Evolutionary conservation across 2,113 vertebrate genomes (phyloP).

Genomic region (Eretmodus cyanostictus): DNA sequence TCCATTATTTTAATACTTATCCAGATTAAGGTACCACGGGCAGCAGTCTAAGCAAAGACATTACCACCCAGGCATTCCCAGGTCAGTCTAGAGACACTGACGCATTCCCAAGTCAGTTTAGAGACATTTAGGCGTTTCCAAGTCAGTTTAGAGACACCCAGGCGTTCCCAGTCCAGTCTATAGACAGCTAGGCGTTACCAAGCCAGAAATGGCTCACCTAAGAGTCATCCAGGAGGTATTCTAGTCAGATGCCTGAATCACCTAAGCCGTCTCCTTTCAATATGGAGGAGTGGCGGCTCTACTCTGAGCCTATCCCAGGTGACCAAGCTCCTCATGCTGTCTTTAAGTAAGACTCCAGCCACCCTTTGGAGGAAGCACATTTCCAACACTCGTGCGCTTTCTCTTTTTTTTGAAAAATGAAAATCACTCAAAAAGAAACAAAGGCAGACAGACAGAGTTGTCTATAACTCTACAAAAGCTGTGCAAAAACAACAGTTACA

Average conservation of each 20-base stretch:
- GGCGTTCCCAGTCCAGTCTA: rapidly evolving
- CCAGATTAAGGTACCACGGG: background rate
- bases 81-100: background rate
- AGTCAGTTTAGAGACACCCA: rapidly evolving
- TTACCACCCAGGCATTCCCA: background rate
- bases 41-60: background rate
- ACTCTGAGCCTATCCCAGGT: background rate
- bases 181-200: background rate
- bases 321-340: background rate
- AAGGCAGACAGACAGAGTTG: background rate
- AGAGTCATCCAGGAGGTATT: background rate
- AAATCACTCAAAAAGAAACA: background rate
- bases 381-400: rapidly evolving
- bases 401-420: rapidly evolving
- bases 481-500: background rate
- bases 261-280: background rate
- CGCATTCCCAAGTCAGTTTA: rapidly evolving
- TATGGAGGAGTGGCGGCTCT: background rate
- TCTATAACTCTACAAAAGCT: background rate
- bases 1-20: background rate
- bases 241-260: background rate
- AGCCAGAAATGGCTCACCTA: background rate
- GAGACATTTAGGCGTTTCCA: rapidly evolving
- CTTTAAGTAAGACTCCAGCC: background rate
- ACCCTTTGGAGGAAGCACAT: background rate